Conservation (phyloP, 2,888 invertebrate genomes). For the Archaeoteleia sp. region DNA sequence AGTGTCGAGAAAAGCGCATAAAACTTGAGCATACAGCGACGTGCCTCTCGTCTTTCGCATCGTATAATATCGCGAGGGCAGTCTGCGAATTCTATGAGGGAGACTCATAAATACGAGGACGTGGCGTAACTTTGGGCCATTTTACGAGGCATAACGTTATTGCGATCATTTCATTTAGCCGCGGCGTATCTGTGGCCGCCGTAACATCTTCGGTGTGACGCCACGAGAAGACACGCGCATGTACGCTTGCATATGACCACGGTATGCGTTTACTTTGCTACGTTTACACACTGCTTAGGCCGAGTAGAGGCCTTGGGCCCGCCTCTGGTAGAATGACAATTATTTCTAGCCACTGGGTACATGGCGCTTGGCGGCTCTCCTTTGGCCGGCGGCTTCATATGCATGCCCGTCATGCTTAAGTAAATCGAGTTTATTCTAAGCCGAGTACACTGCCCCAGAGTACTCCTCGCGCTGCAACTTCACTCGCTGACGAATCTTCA, state of each 20-base stretch:
- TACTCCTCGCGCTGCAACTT: conserved; percentile 26
- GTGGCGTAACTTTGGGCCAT: conserved; percentile 23
- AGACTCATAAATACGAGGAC: conserved; percentile 23
- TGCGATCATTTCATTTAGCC: conserved; percentile 35
- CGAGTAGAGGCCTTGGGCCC: conserved; percentile 38
- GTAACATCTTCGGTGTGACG: conserved; percentile 25
- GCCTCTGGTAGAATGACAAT: conserved; percentile 67
- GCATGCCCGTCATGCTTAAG: conserved; percentile 67
- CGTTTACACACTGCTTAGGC: conserved; percentile 22
- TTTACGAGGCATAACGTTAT: conserved; percentile 20
- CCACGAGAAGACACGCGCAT: neutral
- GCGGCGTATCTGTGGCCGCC: too few relatives aligned
- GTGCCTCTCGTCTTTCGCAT: conserved; percentile 22
- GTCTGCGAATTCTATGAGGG: conserved; percentile 22
- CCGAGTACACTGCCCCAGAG: conserved; percentile 45
- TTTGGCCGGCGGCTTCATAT: conserved; percentile 66
- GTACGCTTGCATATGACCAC: conserved; percentile 9
- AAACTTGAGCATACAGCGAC: conserved; percentile 16
- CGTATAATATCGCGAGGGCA: conserved; percentile 15
- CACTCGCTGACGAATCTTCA: conserved; percentile 24
- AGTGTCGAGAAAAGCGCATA: conserved; percentile 30
- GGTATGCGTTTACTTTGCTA: conserved; percentile 11
- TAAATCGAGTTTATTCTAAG: conserved; percentile 51
- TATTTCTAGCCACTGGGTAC: conserved; percentile 69
- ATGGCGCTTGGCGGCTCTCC: conserved; percentile 70